Evolutionary conservation across 2,888 invertebrate species (phyloP).

Genomic region (Caenorhabditis sulstoni): DNA sequence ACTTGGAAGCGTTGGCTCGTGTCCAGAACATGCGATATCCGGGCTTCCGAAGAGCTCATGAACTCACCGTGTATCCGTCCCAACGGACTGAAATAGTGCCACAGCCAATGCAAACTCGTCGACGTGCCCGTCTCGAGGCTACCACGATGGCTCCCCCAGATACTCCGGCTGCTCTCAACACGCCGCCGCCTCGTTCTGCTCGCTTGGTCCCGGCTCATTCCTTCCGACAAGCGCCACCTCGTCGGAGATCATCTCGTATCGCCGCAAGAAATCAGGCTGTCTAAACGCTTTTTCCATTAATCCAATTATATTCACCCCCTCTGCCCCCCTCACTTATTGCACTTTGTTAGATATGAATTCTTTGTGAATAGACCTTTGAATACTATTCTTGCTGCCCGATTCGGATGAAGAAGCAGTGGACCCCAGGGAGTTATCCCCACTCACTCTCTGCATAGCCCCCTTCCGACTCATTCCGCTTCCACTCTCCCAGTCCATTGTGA

Average conservation of each 20-base stretch:
- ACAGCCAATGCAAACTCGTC: constrained; percentile 4
- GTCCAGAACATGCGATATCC: constrained; percentile 20
- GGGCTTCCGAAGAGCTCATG: constrained; percentile 5
- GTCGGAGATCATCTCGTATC: constrained; percentile 16
- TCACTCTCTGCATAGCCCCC: background rate
- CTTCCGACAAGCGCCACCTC: background rate
- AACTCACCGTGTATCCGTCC: too few species aligned
- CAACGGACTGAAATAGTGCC: too few species aligned
- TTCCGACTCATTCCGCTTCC: background rate
- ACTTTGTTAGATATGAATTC: background rate
- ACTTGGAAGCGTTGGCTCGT: constrained; percentile 17
- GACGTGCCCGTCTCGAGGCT: background rate
- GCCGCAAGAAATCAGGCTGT: constrained; percentile 15
- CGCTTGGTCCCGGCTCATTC: too few species aligned
- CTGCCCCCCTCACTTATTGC: too few species aligned
- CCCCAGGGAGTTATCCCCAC: background rate
- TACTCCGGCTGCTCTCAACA: too few species aligned
- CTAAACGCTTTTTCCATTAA: too few species aligned
- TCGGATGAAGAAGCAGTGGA: background rate
- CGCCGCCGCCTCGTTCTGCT: too few species aligned
- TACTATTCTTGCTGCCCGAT: too few species aligned
- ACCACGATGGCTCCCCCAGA: background rate
- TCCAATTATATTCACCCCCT: background rate
- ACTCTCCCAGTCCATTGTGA: constrained; percentile 33
- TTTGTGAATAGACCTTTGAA: background rate